Evolutionary conservation across 2,888 invertebrate species (phyloP), one percentile per base, ranked within the genome.

Genomic region (Apomyelois bistriatella): DNA sequence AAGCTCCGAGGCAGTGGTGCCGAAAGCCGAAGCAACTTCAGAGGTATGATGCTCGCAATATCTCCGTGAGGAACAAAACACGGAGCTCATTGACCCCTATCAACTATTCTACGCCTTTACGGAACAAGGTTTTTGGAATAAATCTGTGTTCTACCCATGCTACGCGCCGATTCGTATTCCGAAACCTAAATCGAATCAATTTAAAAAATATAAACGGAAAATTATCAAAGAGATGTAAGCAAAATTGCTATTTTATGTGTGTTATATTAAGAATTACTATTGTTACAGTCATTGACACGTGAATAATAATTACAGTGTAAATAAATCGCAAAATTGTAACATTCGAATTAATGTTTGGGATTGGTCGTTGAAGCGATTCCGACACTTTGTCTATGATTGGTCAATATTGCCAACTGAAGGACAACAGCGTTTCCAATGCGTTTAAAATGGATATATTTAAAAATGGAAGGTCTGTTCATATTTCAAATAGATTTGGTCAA

Each of bases 1-100:
- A 54, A 58, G 62, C 12, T 55, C 65, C 10, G 77, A 77, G 47
- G 82, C 79, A 36, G 61, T 62, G 40, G 59, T 65, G 1, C 68
- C 76, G 10, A 71, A 73, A 54, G 56, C 63, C n/a, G 82, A 22
- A 22, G 5, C 74, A 0, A 76, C 73, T 28, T 8, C 42, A 28
- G 53, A 67, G 0, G 82, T 52, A 52, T 52, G 52, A 52, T 52
- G 32, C 17, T 12, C 32, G 8, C 9, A 5, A 0, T 12, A 15
- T n/a, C 16, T 28, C 30, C 51, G 51, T 36, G 16, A 46, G 12
- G 15, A 12, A 0, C 32, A 28, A 51, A 52, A 42, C 52, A 17
- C 50, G 58, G 57, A 62, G 52, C 41, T 52, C 13, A 16, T 55
- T 4, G 41, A 53, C 35, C 58, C 58, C 7, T 54, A 58, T 1